Evolutionary conservation across 2,113 vertebrate genomes (phyloP), one percentile per base, ranked within the genome.

Genomic region (Halcyon malimbica): DNA sequence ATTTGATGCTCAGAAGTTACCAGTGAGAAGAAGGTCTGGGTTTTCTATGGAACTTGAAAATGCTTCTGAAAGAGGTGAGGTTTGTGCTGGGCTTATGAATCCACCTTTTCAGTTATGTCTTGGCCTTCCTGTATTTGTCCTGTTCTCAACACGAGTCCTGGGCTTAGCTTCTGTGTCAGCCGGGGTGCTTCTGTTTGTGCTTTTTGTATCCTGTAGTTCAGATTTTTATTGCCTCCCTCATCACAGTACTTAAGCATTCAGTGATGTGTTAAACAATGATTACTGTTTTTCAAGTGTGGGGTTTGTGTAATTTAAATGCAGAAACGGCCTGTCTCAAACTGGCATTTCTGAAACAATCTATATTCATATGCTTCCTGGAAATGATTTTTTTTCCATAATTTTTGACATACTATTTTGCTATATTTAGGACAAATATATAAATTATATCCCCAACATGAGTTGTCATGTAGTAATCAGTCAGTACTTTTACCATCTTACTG

Each of bases 391-490:
- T 56, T 9, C 54, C 16, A 3, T 67, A 13, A 2, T 11, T 70
- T 76, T 57, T 42, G 10, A 11, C 16, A 50, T 6, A 26, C 77
- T 53, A 31, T 77, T 89, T 81, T 82, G 5, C 15, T 77, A 1
- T 48, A 10, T 59, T 13, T 44, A 23, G 23, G 85, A 54, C 63
- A 83, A 44, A 35, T 54, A 18, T 1, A 15, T 57, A 54, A 78
- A 78, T 81, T 7, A 7, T 16, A 13, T 67, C 4, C 24, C 5
- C 2, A 1, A 21, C 57, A 54, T 24, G 24, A 64, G 11, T 76
- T 0, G 0, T 10, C 6, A 2, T 50, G 35, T 28, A 90, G 44
- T 76, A 73, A 83, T 69, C 42, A 26, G 23, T 53, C 2, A 2
- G 18, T 53, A 11, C 23, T 88, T 92, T n/a, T 31, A 44, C 16